Evolutionary conservation across 2,888 invertebrate genomes (phyloP).

Genomic region (Eupithecia abbreviata): DNA sequence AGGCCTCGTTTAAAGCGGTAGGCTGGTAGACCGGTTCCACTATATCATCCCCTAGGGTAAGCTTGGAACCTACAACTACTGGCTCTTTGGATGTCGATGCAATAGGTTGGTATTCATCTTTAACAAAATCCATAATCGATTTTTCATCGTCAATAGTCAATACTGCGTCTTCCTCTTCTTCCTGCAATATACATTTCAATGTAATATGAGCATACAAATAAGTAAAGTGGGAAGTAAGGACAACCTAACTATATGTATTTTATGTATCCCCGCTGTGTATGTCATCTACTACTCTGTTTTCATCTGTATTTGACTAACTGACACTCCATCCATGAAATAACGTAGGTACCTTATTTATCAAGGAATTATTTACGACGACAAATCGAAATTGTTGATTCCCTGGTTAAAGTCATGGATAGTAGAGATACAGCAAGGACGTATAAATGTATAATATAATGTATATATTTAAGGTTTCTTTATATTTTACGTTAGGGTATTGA

Average conservation of each 20-base stretch:
- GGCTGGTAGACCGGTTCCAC: neutral
- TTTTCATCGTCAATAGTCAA: neutral
- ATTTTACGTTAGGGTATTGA: neutral
- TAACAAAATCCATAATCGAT: neutral
- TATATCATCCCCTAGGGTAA: neutral
- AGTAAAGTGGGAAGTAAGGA: neutral
- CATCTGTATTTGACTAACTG: too few species aligned
- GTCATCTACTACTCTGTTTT: neutral
- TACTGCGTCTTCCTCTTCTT: neutral
- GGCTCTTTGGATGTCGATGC: neutral
- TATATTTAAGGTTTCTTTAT: neutral
- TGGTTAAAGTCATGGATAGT: neutral
- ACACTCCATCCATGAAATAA: too few species aligned
- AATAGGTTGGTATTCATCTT: neutral
- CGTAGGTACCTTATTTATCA: too few species aligned
- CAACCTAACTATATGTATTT: neutral
- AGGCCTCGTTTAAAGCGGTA: neutral
- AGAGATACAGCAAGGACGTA: neutral
- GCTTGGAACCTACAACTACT: neutral
- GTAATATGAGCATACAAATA: neutral
- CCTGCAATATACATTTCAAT: slow-evolving; percentile 17
- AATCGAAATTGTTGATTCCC: too few species aligned
- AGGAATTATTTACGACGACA: too few species aligned
- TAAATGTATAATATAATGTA: too few species aligned
- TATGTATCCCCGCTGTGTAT: neutral